Conservation (phyloP, 1,140 invertebrate genomes). For the Aporrectodea caliginosa region DNA sequence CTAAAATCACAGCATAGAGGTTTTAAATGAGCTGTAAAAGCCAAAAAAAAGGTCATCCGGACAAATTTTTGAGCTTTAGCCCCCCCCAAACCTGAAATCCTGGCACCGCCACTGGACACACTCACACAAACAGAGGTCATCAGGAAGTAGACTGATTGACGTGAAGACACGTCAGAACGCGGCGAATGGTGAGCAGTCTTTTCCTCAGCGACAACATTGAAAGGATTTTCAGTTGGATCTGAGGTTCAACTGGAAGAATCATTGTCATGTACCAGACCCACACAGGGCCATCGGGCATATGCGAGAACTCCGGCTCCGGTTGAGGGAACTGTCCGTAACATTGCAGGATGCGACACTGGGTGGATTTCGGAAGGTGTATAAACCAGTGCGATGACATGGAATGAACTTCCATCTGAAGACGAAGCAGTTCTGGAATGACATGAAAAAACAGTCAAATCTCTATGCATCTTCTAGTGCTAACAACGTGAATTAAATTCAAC, state of each 20-base stretch:
- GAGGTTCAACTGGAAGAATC: slow-evolving; percentile 73
- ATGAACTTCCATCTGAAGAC: background rate
- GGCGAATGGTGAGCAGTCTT: slow-evolving; percentile 67
- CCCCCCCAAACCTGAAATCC: too few species aligned
- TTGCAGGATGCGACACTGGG: background rate
- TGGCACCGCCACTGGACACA: too few species aligned
- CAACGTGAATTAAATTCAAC: too few species aligned
- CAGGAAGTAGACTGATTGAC: too few species aligned
- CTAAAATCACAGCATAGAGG: too few species aligned
- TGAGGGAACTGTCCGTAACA: too few species aligned
- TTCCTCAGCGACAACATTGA: slow-evolving; percentile 72
- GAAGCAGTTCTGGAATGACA: background rate
- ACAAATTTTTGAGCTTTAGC: too few species aligned
- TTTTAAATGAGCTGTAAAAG: too few species aligned
- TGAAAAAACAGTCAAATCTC: background rate
- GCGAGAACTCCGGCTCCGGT: too few species aligned
- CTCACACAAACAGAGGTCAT: too few species aligned
- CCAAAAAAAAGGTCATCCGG: too few species aligned
- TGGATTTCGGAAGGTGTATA: background rate
- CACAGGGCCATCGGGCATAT: slow-evolving; percentile 79
- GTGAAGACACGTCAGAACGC: slow-evolving; percentile 47
- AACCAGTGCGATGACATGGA: background rate
- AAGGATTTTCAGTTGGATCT: slow-evolving; percentile 70
- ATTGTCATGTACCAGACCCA: slow-evolving; percentile 91
- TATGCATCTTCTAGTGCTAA: too few species aligned